phyloP scores from a whole-genome alignment of 37 sponge, comb jelly and placozoan genomes.

The Aplysina aerophoba region DNA sequence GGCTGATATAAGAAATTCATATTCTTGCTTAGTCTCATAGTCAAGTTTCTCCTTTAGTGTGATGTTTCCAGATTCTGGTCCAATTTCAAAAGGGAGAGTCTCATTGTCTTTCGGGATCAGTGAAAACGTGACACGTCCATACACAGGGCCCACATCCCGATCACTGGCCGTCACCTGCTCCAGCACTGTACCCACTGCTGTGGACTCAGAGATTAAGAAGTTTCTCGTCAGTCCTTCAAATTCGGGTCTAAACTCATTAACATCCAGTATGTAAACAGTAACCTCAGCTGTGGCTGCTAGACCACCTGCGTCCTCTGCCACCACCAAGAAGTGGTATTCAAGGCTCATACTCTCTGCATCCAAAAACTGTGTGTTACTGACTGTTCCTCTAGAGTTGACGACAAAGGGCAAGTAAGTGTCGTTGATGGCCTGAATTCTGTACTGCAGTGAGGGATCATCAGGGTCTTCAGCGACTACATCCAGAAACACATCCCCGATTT shows the following conservation, averaged over 20 bases:
- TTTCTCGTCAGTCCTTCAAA: constrained; percentile 31
- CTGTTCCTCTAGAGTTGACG: background rate
- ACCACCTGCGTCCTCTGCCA: background rate
- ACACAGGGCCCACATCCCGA: constrained; percentile 39
- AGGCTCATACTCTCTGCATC: background rate
- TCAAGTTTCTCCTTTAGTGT: constrained; percentile 39
- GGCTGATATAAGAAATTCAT: constrained; percentile 22
- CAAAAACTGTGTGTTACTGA: background rate
- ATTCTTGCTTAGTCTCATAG: constrained; percentile 36
- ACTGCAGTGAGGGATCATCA: background rate
- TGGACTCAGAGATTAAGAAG: constrained; percentile 23
- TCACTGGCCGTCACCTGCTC: constrained; percentile 52
- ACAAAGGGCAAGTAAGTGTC: background rate
- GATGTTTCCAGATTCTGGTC: constrained; percentile 52
- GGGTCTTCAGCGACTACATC: background rate
- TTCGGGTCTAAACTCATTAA: constrained; percentile 54
- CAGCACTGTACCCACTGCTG: constrained; percentile 30
- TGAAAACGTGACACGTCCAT: background rate
- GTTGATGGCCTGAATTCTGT: background rate
- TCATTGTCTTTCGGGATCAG: background rate
- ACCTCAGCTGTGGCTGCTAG: constrained; percentile 2
- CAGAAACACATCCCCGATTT: background rate
- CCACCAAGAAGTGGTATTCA: background rate
- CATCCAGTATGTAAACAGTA: constrained; percentile 42
- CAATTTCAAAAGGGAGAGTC: constrained; percentile 46